A percentile compares a stretch with the other conserved stretches of the same genome.
phyloP scores from a whole-genome alignment of 1,140 invertebrate species.

The Carcinoscorpius rotundicauda region DNA sequence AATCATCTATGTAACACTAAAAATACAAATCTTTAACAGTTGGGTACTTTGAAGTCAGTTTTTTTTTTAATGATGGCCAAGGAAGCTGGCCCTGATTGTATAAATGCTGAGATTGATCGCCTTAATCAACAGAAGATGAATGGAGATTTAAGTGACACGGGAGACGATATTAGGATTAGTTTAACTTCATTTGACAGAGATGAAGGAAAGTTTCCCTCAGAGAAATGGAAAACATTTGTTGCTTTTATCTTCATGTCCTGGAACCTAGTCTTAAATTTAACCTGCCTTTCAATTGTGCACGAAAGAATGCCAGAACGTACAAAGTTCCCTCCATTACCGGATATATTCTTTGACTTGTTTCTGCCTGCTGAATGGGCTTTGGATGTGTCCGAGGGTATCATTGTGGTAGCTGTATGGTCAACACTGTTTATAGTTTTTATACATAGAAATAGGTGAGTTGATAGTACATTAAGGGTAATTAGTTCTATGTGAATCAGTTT shows the following conservation, averaged over 20 bases:
- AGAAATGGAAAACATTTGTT: conserved; percentile 55
- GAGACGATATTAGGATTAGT: too few species aligned
- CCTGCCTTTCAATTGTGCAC: conserved; percentile 65
- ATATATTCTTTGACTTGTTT: conserved; percentile 64
- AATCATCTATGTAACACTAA: too few species aligned
- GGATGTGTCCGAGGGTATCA: conserved; percentile 70
- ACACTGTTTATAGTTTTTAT: conserved; percentile 60
- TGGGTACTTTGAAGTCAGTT: too few species aligned
- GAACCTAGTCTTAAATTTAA: conserved; percentile 34
- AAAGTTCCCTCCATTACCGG: conserved; percentile 56
- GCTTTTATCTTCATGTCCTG: conserved; percentile 36
- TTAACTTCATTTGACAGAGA: conserved; percentile 39
- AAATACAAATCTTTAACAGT: too few species aligned
- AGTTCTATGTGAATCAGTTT: too few species aligned
- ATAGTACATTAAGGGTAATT: too few species aligned
- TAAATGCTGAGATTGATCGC: too few species aligned
- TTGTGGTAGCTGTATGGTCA: conserved; percentile 60
- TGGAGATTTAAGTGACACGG: too few species aligned
- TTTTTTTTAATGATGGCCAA: too few species aligned
- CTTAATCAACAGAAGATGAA: too few species aligned
- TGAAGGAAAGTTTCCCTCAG: conserved; percentile 51
- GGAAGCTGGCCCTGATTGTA: too few species aligned
- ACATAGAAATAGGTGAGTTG: conserved; percentile 62
- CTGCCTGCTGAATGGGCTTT: conserved; percentile 59
- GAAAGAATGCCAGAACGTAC: conserved; percentile 64